phyloP scores from a whole-genome alignment of 2,797 vertebrate genomes.

The Aplochiton taeniatus region DNA sequence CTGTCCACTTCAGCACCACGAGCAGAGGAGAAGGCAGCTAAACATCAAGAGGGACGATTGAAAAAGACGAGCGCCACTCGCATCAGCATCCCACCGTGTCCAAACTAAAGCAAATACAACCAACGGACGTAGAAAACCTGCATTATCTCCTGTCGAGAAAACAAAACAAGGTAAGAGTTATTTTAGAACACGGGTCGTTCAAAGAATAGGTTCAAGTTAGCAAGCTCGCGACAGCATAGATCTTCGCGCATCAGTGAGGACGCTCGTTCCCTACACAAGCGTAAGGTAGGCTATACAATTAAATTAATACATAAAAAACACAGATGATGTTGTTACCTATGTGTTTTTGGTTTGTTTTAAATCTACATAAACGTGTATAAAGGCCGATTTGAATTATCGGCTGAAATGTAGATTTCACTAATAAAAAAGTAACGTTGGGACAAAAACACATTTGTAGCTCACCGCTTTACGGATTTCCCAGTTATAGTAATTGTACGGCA shows the following conservation, averaged over 20 bases:
- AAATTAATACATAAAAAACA: not conserved
- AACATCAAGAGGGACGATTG: not conserved
- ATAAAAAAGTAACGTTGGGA: too few relatives aligned
- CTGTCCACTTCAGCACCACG: conserved; percentile 84
- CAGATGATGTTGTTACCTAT: not conserved
- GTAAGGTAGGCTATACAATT: not conserved
- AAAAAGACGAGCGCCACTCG: conserved; percentile 30
- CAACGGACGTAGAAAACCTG: conserved; percentile 7
- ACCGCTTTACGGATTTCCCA: too few relatives aligned
- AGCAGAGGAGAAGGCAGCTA: conserved; percentile 35
- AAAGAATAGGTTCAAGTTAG: conserved; percentile 51
- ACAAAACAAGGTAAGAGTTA: conserved; percentile 59
- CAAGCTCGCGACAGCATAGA: conserved; percentile 26
- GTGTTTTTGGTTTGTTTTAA: not conserved
- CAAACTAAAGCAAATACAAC: not conserved
- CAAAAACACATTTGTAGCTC: too few relatives aligned
- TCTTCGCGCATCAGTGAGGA: conserved; percentile 14
- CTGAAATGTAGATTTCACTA: too few relatives aligned
- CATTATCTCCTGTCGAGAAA: conserved; percentile 9
- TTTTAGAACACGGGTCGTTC: conserved; percentile 21
- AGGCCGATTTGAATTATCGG: not conserved
- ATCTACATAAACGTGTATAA: not conserved
- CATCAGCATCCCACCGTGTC: conserved; percentile 29
- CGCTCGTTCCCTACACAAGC: conserved; percentile 35
- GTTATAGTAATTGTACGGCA: too few relatives aligned